Conservation (phyloP, 2,797 vertebrate genomes). For the Apogon talboti region DNA sequence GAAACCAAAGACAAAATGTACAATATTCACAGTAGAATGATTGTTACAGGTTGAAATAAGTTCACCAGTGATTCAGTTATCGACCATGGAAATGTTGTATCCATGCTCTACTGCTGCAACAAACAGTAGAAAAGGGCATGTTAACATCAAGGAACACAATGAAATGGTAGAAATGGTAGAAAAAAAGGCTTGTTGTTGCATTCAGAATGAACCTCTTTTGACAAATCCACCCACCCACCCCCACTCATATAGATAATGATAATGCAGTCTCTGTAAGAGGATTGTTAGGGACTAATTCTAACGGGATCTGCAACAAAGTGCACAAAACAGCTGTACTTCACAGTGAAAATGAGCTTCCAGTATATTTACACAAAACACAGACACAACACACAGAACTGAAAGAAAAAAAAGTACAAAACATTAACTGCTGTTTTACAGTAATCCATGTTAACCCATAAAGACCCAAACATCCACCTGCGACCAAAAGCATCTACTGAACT, state of each 20-base stretch:
- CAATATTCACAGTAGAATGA: conserved; percentile 61
- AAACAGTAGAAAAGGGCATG: conserved; percentile 38
- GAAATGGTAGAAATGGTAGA: conserved; percentile 16
- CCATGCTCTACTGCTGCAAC: conserved; percentile 35
- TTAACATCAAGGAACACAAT: conserved; percentile 48
- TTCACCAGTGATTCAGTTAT: conserved; percentile 21
- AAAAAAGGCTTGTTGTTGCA: conserved; percentile 19
- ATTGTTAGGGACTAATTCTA: conserved; percentile 50
- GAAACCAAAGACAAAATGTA: conserved; percentile 65
- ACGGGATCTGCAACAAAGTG: conserved; percentile 48
- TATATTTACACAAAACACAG: conserved; percentile 64
- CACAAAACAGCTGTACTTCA: conserved; percentile 65
- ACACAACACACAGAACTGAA: conserved; percentile 48
- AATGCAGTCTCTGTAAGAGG: conserved; percentile 34
- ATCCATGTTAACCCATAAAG: too few species aligned
- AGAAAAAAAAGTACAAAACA: conserved; percentile 53
- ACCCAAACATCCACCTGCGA: too few species aligned
- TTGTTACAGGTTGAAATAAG: conserved; percentile 21
- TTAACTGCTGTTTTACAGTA: conserved; percentile 15
- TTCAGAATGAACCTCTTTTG: conserved; percentile 40
- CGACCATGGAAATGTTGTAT: conserved; percentile 40
- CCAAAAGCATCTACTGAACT: too few species aligned
- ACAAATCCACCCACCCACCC: conserved; percentile 39
- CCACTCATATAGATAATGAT: conserved; percentile 47
- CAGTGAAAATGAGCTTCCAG: conserved; percentile 51